Evolutionary conservation across 2,113 vertebrate species (phyloP).

Genomic region (Galbula dea): DNA sequence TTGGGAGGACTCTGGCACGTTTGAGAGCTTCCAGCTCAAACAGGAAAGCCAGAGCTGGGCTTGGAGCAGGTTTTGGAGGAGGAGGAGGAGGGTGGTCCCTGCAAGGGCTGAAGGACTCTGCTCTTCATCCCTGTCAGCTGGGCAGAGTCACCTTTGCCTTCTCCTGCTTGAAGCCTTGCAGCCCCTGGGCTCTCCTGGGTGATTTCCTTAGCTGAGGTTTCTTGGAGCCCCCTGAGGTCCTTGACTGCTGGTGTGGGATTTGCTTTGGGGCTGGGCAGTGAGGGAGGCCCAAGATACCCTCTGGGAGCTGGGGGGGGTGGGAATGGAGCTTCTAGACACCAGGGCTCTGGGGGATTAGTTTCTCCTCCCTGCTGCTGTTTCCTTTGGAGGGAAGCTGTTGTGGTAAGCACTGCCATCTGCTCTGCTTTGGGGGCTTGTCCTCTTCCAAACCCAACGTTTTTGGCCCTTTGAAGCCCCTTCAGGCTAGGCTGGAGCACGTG

Average conservation of each 20-base stretch:
- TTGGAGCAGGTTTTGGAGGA: neutral
- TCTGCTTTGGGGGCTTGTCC: neutral
- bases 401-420: neutral
- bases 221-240: neutral
- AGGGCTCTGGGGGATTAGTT: neutral
- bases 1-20: too few relatives aligned
- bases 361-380: neutral
- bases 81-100: neutral
- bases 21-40: neutral
- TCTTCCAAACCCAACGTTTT: neutral
- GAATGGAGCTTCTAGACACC: neutral
- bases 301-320: neutral
- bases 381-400: neutral
- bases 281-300: accelerated
- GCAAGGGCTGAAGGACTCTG: neutral
- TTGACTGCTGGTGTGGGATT: neutral
- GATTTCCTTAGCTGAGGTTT: neutral
- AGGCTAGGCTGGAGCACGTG: neutral
- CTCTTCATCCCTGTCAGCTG: neutral
- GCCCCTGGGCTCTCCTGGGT: neutral
- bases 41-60: neutral
- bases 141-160: neutral
- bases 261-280: neutral
- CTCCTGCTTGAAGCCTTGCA: neutral
- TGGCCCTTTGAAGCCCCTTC: too few relatives aligned